These are phyloP conservation scores for Drosophila rellima DNA, from an alignment of 2,888 invertebrate species.

Conservation along the genomic window DNA sequence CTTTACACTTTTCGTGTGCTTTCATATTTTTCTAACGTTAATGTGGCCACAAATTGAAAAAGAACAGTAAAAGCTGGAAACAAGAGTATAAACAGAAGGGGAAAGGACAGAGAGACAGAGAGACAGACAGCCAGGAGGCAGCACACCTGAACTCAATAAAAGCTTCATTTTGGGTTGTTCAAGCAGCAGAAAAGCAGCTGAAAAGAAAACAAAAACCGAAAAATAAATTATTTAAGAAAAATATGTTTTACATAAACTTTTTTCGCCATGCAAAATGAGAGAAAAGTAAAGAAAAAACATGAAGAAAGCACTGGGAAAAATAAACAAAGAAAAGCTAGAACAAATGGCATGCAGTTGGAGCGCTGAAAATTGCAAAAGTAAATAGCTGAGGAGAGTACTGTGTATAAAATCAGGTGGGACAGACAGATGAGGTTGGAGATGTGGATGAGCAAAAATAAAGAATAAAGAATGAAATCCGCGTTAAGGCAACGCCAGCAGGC, in stretches of 20 bases:
- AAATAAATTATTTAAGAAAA: slow-evolving; percentile 81
- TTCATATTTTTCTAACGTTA: slow-evolving; percentile 79
- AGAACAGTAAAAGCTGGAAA: slow-evolving; percentile 47
- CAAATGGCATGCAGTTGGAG: slow-evolving; percentile 79
- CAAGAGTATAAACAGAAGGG: slow-evolving; percentile 55
- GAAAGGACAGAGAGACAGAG: slow-evolving; percentile 15
- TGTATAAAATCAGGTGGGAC: slow-evolving; percentile 18
- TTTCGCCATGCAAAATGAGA: neutral
- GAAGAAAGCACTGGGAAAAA: slow-evolving; percentile 40
- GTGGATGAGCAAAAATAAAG: neutral
- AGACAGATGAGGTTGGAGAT: slow-evolving; percentile 3
- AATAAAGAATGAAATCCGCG: slow-evolving; percentile 73
- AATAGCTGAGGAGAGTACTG: slow-evolving; percentile 58
- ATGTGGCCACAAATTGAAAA: slow-evolving; percentile 81
- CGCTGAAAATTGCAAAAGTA: slow-evolving; percentile 79
- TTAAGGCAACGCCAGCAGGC: slow-evolving; percentile 62
- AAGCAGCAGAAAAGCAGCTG: slow-evolving; percentile 73
- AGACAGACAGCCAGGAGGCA: slow-evolving; percentile 14
- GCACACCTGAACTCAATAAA: slow-evolving; percentile 79
- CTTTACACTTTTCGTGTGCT: slow-evolving; percentile 75
- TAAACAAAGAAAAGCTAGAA: slow-evolving; percentile 58
- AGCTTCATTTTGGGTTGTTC: slow-evolving; percentile 79
- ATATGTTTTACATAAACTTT: slow-evolving; percentile 79
- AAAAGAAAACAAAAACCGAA: slow-evolving; percentile 59
- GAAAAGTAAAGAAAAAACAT: neutral